Base-by-base conservation (phyloP, 2,797 vertebrate species). In the Myotis planiceps region DNA sequence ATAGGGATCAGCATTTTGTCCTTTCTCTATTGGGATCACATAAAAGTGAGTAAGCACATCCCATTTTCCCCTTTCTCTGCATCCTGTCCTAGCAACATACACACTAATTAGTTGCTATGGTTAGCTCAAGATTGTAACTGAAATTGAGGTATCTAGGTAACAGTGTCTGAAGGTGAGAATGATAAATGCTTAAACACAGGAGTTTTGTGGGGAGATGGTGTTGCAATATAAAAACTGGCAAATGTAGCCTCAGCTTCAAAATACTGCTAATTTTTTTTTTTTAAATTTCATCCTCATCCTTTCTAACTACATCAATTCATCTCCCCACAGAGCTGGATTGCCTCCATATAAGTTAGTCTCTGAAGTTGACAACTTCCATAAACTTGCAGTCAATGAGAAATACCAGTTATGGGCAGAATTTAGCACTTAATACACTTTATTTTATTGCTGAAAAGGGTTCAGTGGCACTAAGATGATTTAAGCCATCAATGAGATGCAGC, bases 391-490 rank as follows among this genome's bases (percentile, higher is more conserved):
- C 98, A 98, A 97, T 97, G 96, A 97, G 89, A 98, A 98, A 98
- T 98, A 97, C 58, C 79, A 96, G 90, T 97, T 98, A 97, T 92
- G 92, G 97, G 88, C 97, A 98, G 97, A 98, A 98, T 98, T 97
- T 98, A 98, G 96, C 97, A 95, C 83, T 98, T 98, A 98, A 98
- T 98, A 97, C 60, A 94, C 92, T 97, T 98, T 98, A 97, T 98
- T 98, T 98, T 98, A 98, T 96, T 98, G 94, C 91, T 97, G 97
- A 97, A 97, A 98, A 97, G 75, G 66, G 85, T 98, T 98, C 96
- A 86, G 63, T 25, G 0, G 96, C 94, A 93, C 80, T 97, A 58
- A 92, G 91, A 97, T 98, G 97, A 98, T 98, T 98, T 98, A 98
- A 98, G 58, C 81, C 97, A 95, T 98, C 96, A 96, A 92, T 96